These are phyloP conservation scores for Cnemophilus loriae DNA, from an alignment of 2,113 vertebrate species.

Conservation along the genomic window DNA sequence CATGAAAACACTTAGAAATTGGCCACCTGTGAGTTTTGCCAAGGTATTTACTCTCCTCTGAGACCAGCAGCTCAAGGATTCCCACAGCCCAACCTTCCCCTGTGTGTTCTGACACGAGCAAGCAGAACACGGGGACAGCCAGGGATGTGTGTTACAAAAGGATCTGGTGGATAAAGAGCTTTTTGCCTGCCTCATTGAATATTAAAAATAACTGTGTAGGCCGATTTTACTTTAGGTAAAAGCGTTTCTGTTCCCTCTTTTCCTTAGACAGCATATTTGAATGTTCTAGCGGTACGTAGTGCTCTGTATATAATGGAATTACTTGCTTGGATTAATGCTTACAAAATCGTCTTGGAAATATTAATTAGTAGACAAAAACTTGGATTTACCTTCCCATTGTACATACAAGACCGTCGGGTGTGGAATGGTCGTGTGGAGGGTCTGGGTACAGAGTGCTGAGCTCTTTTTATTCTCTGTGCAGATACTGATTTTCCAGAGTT, in stretches of 20 bases:
- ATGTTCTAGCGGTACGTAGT: neutral
- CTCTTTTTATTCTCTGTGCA: neutral
- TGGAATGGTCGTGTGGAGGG: neutral
- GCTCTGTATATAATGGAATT: neutral
- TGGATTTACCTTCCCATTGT: neutral
- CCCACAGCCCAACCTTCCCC: fast-evolving
- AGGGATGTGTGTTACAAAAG: neutral
- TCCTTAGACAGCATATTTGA: neutral
- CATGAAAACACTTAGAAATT: neutral
- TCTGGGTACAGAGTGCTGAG: neutral
- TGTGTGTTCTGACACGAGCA: neutral
- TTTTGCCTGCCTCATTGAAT: neutral
- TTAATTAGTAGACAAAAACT: neutral
- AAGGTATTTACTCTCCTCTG: neutral
- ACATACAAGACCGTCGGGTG: neutral
- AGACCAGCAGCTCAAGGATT: neutral
- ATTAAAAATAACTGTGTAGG: neutral
- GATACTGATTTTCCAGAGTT: neutral
- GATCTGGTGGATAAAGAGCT: neutral
- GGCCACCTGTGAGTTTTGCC: neutral
- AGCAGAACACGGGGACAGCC: neutral
- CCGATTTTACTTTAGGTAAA: neutral
- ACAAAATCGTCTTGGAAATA: neutral
- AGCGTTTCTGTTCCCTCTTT: neutral
- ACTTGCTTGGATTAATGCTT: neutral